Evolutionary conservation across 2,113 vertebrate species (phyloP).

Genomic region (Sakesphorus luctuosus): DNA sequence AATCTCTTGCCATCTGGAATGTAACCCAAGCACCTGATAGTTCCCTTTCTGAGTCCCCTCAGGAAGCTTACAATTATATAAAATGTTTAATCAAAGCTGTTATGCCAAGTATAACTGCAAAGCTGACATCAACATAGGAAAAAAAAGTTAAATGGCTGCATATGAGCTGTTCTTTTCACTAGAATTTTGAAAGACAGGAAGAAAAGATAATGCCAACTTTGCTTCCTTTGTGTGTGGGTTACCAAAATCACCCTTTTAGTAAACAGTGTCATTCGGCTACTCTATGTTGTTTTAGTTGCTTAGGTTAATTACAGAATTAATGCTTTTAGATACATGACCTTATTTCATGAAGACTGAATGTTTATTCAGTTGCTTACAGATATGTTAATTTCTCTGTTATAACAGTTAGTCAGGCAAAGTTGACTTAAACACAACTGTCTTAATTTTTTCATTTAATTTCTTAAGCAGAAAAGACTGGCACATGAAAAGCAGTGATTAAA

Average conservation of each 20-base stretch:
- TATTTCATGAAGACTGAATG: neutral
- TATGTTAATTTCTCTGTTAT: neutral
- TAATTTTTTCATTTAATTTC: neutral
- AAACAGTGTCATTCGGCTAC: neutral
- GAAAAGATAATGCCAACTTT: neutral
- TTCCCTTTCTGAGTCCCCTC: slow-evolving; percentile 47
- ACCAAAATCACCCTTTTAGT: neutral
- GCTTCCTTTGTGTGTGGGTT: neutral
- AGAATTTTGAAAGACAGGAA: slow-evolving; percentile 2
- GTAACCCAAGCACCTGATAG: slow-evolving; percentile 52
- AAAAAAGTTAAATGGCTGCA: slow-evolving; percentile 41
- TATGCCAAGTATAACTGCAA: slow-evolving; percentile 56
- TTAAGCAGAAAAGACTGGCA: neutral
- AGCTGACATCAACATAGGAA: slow-evolving; percentile 54
- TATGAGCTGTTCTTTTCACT: slow-evolving; percentile 37
- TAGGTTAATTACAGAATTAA: neutral
- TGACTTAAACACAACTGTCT: neutral
- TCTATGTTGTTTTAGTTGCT: neutral
- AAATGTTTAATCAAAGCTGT: slow-evolving; percentile 64
- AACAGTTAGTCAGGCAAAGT: neutral
- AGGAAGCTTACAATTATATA: slow-evolving; percentile 53
- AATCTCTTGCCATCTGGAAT: slow-evolving; percentile 64
- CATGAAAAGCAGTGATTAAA: neutral
- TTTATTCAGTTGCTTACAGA: neutral
- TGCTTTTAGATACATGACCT: neutral